Percentiles rank a stretch among this genome's conserved stretches.
Conservation (phyloP, 1,140 invertebrate species). For the Melitaea cinxia region DNA sequence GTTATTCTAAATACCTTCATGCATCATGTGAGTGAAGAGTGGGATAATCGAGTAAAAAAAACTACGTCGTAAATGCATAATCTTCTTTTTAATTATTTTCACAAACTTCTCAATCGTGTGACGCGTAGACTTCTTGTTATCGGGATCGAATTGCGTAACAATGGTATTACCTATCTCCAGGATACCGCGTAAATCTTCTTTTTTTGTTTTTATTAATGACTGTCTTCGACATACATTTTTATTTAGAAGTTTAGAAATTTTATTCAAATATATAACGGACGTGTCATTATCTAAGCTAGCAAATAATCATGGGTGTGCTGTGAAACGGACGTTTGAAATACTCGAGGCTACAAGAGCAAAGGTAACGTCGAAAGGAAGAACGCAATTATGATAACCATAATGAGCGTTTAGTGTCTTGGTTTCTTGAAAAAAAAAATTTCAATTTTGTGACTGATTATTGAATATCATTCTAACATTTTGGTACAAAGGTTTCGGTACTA, state of each 20-base stretch:
- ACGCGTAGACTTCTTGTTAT: too few relatives aligned
- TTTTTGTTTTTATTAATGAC: too few relatives aligned
- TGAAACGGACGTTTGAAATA: constrained; percentile 46
- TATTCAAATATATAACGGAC: constrained; percentile 52
- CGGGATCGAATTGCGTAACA: too few relatives aligned
- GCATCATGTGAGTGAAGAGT: too few relatives aligned
- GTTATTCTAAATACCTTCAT: too few relatives aligned
- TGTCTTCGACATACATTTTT: not conserved
- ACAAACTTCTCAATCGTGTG: too few relatives aligned
- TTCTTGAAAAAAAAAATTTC: not conserved
- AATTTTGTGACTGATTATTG: not conserved
- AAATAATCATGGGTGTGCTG: constrained; percentile 60
- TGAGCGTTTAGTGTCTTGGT: constrained; percentile 9
- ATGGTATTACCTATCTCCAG: too few relatives aligned
- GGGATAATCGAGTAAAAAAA: too few relatives aligned
- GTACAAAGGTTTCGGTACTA: too few relatives aligned
- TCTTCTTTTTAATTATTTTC: too few relatives aligned
- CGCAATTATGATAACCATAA: constrained; percentile 28
- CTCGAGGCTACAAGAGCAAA: constrained; percentile 21
- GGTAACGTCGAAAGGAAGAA: constrained; percentile 23
- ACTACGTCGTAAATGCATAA: too few relatives aligned
- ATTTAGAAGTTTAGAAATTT: not conserved
- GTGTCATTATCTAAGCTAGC: constrained; percentile 64
- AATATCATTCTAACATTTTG: not conserved
- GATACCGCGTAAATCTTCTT: too few relatives aligned